phyloP scores from a whole-genome alignment of 2,113 vertebrate species.

The Atrichornis clamosus region DNA sequence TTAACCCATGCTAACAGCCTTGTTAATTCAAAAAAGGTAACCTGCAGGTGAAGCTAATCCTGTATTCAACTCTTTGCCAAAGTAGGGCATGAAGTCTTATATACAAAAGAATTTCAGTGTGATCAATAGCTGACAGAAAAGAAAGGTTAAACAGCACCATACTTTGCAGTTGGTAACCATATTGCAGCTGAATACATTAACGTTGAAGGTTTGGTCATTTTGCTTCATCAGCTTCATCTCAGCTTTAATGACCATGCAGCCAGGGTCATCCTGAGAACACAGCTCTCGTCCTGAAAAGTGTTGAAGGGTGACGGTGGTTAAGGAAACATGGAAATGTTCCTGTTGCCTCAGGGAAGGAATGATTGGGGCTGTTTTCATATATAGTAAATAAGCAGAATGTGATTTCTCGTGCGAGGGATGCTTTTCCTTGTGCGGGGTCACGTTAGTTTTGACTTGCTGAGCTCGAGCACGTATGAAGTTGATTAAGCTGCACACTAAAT shows the following conservation, averaged over 20 bases:
- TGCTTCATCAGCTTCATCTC: slow-evolving; percentile 10
- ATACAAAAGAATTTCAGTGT: not conserved
- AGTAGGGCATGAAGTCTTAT: not conserved
- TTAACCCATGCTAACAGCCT: not conserved
- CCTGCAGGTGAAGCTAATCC: not conserved
- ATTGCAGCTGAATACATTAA: not conserved
- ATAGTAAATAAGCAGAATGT: slow-evolving; percentile 37
- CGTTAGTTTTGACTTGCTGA: slow-evolving; percentile 61
- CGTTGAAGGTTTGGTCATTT: not conserved
- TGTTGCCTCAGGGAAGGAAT: slow-evolving; percentile 30
- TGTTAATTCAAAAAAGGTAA: not conserved
- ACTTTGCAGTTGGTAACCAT: not conserved
- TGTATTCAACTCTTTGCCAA: not conserved
- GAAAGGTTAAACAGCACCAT: not conserved
- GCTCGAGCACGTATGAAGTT: slow-evolving; percentile 32
- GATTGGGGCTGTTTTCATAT: slow-evolving; percentile 25
- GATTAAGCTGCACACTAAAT: not conserved
- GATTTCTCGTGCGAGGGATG: not conserved
- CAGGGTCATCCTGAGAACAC: slow-evolving; percentile 31
- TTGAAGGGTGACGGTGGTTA: not conserved
- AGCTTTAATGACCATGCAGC: slow-evolving; percentile 14
- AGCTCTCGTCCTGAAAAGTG: slow-evolving; percentile 28
- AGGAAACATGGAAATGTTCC: slow-evolving; percentile 35
- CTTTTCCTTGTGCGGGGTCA: not conserved
- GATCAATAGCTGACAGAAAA: not conserved